Evolutionary conservation across 1,140 invertebrate species (phyloP).

Genomic region (Myzus persicae): DNA sequence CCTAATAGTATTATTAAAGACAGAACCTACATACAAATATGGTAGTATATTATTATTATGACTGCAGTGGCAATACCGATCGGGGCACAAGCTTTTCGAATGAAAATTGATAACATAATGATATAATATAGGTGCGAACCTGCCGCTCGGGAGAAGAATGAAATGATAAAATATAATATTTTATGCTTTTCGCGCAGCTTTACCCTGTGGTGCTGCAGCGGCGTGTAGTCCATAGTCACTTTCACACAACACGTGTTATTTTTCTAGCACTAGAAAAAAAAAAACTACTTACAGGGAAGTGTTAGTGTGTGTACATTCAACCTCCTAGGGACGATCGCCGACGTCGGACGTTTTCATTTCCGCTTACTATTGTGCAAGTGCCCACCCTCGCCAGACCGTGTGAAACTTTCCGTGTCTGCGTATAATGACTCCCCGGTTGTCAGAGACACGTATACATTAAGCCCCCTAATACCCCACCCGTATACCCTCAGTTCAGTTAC

Average conservation of each 20-base stretch:
- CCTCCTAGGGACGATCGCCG: not conserved
- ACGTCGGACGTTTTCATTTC: constrained; percentile 2
- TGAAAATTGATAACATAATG: not conserved
- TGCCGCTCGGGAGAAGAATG: not conserved
- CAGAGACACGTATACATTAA: not conserved
- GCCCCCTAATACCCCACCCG: not conserved
- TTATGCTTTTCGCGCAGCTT: not conserved
- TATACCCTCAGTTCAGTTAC: not conserved
- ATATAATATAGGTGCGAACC: not conserved
- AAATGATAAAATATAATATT: not conserved
- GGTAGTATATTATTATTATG: not conserved
- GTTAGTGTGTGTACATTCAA: not conserved
- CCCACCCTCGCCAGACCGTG: not conserved
- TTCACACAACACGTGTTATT: not conserved
- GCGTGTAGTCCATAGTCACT: not conserved
- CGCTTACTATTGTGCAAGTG: not conserved
- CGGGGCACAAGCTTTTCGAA: not conserved
- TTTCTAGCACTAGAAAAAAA: not conserved
- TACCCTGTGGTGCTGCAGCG: too few species aligned
- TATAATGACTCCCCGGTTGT: not conserved
- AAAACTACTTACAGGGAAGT: not conserved
- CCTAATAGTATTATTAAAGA: not conserved
- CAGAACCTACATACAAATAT: not conserved
- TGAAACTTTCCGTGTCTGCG: not conserved
- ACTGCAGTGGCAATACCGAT: not conserved